These are phyloP conservation scores for Pao palembangensis DNA, from an alignment of 2,113 vertebrate species.

Conservation along the genomic window DNA sequence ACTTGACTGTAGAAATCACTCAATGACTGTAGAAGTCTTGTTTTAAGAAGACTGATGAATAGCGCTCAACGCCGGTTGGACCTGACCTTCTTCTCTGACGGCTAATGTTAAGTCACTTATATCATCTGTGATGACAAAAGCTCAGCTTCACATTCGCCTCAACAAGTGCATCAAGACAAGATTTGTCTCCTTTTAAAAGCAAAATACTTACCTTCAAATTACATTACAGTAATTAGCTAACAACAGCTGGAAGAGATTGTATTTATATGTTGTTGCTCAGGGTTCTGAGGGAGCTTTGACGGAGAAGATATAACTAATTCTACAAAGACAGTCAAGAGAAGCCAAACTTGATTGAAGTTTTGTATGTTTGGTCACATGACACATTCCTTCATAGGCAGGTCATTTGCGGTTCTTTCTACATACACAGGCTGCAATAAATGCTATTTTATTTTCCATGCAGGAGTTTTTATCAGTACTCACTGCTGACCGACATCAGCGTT, in stretches of 20 bases:
- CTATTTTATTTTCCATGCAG: constrained; percentile 49
- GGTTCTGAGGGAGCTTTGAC: too few species aligned
- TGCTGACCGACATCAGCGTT: constrained; percentile 48
- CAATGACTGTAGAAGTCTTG: constrained; percentile 66
- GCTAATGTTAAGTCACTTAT: background rate
- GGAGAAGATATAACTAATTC: too few species aligned
- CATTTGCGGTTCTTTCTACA: background rate
- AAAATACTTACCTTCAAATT: too few species aligned
- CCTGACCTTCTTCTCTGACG: background rate
- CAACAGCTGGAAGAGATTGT: too few species aligned
- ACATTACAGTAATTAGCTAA: background rate
- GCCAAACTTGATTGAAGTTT: too few species aligned
- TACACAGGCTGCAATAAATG: constrained; percentile 35
- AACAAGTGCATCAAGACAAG: constrained; percentile 10
- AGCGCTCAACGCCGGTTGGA: background rate
- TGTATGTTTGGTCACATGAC: background rate
- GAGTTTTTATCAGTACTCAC: constrained; percentile 54
- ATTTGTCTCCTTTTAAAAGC: constrained; percentile 21
- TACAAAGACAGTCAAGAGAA: too few species aligned
- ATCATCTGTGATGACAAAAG: constrained; percentile 31
- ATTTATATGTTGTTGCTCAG: too few species aligned
- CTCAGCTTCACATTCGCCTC: constrained; percentile 13
- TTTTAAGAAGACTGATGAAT: constrained; percentile 37
- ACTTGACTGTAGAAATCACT: constrained; percentile 71
- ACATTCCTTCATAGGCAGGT: background rate